These are phyloP conservation scores for Cyanoramphus novaezelandiae DNA, from an alignment of 2,113 vertebrate genomes.

Conservation along the genomic window DNA sequence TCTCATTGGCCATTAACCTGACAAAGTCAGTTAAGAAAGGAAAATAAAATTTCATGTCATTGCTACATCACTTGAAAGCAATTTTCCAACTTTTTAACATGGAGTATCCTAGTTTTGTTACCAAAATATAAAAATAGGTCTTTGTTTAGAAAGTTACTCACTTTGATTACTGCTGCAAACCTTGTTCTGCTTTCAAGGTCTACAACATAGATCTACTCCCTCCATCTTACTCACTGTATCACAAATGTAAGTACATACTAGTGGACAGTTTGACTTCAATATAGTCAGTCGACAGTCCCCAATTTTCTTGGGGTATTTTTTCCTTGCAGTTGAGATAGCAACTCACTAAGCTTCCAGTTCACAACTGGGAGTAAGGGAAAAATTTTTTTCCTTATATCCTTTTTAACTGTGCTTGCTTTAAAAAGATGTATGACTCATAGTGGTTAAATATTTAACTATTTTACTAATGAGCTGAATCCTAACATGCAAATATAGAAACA, in stretches of 20 bases:
- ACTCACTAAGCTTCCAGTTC: background rate
- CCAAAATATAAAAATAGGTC: background rate
- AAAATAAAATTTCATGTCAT: background rate
- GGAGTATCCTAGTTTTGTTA: background rate
- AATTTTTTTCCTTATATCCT: background rate
- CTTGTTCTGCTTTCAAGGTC: background rate
- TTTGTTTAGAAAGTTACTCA: background rate
- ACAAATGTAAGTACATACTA: background rate
- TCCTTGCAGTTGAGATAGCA: background rate
- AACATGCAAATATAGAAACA: background rate
- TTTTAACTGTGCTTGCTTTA: background rate
- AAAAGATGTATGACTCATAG: background rate
- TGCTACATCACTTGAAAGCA: background rate
- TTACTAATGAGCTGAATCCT: background rate
- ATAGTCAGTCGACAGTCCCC: background rate
- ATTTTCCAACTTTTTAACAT: background rate
- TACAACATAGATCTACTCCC: background rate
- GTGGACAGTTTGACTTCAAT: background rate
- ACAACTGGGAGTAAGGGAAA: background rate
- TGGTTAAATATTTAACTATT: constrained; percentile 26
- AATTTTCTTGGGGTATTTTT: background rate
- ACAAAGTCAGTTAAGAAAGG: background rate
- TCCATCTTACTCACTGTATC: background rate
- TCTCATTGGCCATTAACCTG: background rate
- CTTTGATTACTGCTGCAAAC: background rate